Evolutionary conservation across 2,113 vertebrate species (phyloP).

Genomic region (Cyrtonyx montezumae): DNA sequence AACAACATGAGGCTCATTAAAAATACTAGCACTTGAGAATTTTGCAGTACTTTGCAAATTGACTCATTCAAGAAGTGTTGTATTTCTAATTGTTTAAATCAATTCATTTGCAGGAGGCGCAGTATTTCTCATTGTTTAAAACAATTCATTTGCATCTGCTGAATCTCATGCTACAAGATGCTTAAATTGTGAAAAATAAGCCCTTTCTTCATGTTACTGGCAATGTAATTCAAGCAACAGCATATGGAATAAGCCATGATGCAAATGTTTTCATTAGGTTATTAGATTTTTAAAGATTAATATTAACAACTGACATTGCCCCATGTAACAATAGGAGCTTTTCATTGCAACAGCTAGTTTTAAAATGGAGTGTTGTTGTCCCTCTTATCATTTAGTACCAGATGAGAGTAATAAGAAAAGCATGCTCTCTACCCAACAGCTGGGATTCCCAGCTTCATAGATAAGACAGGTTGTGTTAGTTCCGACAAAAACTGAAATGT

Average conservation of each 20-base stretch:
- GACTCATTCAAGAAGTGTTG: slow-evolving; percentile 10
- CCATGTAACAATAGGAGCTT: slow-evolving; percentile 58
- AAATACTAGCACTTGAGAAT: not conserved
- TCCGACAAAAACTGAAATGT: slow-evolving; percentile 63
- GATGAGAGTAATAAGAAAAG: slow-evolving; percentile 72
- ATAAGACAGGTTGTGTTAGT: slow-evolving; percentile 76
- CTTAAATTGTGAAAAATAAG: slow-evolving; percentile 63
- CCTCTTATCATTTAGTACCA: slow-evolving; percentile 76
- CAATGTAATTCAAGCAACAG: not conserved
- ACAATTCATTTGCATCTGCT: slow-evolving; percentile 31
- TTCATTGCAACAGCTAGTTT: slow-evolving; percentile 63
- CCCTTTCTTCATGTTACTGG: slow-evolving; percentile 31
- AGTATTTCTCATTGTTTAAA: slow-evolving; percentile 48
- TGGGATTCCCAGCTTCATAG: slow-evolving; percentile 72
- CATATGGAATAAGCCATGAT: slow-evolving; percentile 21
- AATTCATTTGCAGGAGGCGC: slow-evolving; percentile 8
- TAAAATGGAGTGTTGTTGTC: slow-evolving; percentile 60
- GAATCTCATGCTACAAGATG: slow-evolving; percentile 11
- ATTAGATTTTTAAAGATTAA: slow-evolving; percentile 76
- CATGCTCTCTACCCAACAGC: slow-evolving; percentile 65
- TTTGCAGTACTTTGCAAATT: slow-evolving; percentile 9
- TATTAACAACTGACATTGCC: slow-evolving; percentile 66
- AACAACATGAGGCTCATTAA: not conserved
- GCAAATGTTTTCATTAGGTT: slow-evolving; percentile 73
- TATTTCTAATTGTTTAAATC: slow-evolving; percentile 39